phyloP scores from a whole-genome alignment of 1,140 invertebrate species.

The Pseudachorutes palmiensis region DNA sequence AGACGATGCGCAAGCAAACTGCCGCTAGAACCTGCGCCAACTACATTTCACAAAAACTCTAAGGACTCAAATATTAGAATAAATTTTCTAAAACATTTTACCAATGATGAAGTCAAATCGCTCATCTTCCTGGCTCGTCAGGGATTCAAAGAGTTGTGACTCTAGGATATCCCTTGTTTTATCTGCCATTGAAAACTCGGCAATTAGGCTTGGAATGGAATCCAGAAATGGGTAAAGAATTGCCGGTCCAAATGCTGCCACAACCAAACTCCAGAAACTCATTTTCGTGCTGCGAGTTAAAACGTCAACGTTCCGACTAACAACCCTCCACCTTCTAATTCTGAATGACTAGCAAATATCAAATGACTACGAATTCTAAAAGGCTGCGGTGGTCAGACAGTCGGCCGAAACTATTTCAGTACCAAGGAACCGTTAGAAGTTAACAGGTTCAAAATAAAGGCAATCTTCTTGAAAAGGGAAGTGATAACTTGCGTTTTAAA shows the following conservation, averaged over 20 bases:
- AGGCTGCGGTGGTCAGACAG: too few relatives aligned
- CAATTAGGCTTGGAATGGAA: not conserved
- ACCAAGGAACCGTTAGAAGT: too few relatives aligned
- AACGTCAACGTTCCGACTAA: not conserved
- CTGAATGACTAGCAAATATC: not conserved
- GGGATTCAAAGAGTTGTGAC: not conserved
- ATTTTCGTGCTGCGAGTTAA: not conserved
- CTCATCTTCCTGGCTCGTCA: not conserved
- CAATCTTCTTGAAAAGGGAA: too few relatives aligned
- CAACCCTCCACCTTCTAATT: not conserved
- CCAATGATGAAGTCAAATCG: not conserved
- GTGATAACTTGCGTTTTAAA: too few relatives aligned
- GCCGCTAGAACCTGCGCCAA: slow-evolving; percentile 51
- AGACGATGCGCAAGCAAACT: slow-evolving; percentile 48
- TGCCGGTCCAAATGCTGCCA: not conserved
- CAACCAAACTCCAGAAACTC: not conserved
- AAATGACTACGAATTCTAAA: too few relatives aligned
- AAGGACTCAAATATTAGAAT: not conserved
- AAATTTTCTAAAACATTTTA: not conserved
- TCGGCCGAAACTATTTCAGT: too few relatives aligned
- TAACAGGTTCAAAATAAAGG: too few relatives aligned
- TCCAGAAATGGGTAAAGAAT: not conserved
- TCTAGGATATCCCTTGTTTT: not conserved
- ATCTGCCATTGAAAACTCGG: not conserved
- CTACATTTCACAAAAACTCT: slow-evolving; percentile 22